phyloP scores from a whole-genome alignment of 2,888 invertebrate genomes.

The Eumerus sabulonum region DNA sequence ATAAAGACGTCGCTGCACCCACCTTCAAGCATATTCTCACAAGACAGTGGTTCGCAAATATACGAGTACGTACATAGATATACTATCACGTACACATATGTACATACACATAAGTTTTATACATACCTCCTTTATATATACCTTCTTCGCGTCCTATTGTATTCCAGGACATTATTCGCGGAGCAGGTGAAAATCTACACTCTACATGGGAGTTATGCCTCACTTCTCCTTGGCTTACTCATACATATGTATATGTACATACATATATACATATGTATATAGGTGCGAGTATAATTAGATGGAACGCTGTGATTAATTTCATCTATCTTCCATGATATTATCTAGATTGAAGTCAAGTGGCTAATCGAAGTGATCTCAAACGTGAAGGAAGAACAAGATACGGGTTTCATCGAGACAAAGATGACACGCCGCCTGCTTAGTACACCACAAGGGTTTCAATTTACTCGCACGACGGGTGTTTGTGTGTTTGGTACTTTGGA shows the following conservation, averaged over 20 bases:
- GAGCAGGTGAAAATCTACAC: background rate
- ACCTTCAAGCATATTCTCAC: too few species aligned
- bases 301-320: conserved; percentile 34
- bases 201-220: background rate
- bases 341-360: conserved; percentile 55
- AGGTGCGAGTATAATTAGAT: conserved; percentile 25
- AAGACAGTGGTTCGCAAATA: too few species aligned
- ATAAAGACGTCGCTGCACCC: conserved; percentile 25
- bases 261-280: too few species aligned
- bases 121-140: too few species aligned
- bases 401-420: background rate
- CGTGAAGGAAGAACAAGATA: background rate
- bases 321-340: conserved; percentile 37
- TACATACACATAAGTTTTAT: too few species aligned
- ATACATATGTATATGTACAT: too few species aligned
- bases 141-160: background rate
- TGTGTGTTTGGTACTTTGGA: background rate
- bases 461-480: too few species aligned
- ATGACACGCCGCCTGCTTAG: background rate
- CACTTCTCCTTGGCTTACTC: conserved; percentile 20
- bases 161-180: background rate
- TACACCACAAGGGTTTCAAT: too few species aligned
- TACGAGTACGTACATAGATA: too few species aligned
- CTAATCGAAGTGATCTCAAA: conserved; percentile 36
- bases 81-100: too few species aligned